Evolutionary conservation across 2,888 invertebrate species (phyloP).

Genomic region (Alcis repandata): DNA sequence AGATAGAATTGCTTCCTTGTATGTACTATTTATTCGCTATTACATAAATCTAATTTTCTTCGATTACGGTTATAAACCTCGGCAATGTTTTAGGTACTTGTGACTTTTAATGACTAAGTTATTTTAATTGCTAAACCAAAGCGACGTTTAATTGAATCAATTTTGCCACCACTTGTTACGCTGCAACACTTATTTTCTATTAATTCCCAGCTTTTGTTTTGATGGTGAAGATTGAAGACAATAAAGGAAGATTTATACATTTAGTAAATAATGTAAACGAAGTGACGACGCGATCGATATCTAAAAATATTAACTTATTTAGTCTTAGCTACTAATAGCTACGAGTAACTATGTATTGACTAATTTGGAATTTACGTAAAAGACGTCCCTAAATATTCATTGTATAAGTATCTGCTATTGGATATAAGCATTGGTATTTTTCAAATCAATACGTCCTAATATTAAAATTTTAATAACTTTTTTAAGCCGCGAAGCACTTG

Average conservation of each 20-base stretch:
- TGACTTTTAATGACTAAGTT: conserved; percentile 59
- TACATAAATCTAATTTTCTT: conserved; percentile 59
- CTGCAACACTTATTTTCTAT: conserved; percentile 50
- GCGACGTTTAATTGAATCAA: conserved; percentile 67
- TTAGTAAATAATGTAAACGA: conserved; percentile 80
- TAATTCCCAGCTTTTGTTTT: conserved; percentile 72
- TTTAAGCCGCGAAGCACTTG: neutral
- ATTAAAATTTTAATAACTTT: neutral
- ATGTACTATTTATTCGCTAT: conserved; percentile 52
- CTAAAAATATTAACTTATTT: conserved; percentile 79
- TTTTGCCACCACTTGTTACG: conserved; percentile 76
- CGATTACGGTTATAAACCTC: conserved; percentile 77
- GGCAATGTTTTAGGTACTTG: conserved; percentile 51
- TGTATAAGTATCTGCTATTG: conserved; percentile 56
- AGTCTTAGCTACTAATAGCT: conserved; percentile 74
- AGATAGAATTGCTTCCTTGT: conserved; percentile 49
- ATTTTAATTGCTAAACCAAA: conserved; percentile 79
- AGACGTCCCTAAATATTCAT: conserved; percentile 56
- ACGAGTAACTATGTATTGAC: conserved; percentile 58
- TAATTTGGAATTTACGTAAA: conserved; percentile 60
- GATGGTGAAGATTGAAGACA: conserved; percentile 83
- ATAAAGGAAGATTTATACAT: conserved; percentile 85
- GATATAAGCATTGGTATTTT: conserved; percentile 49
- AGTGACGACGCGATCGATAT: conserved; percentile 77
- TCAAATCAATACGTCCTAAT: neutral